These are phyloP conservation scores for Chaenogobius annularis DNA, from an alignment of 2,113 vertebrate genomes.

Conservation along the genomic window DNA sequence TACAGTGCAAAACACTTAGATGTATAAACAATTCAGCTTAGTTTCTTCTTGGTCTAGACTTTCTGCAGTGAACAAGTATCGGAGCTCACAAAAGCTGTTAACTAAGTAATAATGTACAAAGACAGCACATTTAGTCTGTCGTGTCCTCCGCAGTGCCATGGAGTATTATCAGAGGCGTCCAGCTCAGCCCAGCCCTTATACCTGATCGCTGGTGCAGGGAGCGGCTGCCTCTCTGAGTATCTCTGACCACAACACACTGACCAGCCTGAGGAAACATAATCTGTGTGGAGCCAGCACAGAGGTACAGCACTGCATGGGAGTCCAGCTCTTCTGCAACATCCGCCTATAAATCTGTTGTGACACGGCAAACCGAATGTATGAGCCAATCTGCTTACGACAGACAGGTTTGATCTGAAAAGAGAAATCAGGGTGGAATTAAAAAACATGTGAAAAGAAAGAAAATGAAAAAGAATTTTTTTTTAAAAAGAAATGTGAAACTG, in stretches of 20 bases:
- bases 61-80: background rate
- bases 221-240: constrained; percentile 92
- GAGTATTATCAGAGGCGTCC: constrained; percentile 71
- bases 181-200: constrained; percentile 76
- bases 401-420: constrained; percentile 76
- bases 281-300: constrained; percentile 79
- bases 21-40: too few species aligned
- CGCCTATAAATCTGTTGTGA: constrained; percentile 99
- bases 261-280: constrained; percentile 98
- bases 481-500: background rate
- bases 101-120: background rate
- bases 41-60: background rate
- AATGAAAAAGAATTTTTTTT: too few species aligned
- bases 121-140: constrained; percentile 9
- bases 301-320: constrained; percentile 53
- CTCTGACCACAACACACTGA: constrained; percentile 90
- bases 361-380: constrained; percentile 98
- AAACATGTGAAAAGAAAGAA: too few species aligned
- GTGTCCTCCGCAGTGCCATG: constrained; percentile 24
- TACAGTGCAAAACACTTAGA: too few species aligned
- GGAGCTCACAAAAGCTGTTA: background rate
- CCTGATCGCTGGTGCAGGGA: constrained; percentile 83
- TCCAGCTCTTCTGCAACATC: constrained; percentile 97
- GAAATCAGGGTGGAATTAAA: constrained; percentile 52
- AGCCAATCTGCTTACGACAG: constrained; percentile 95